Evolutionary conservation across 2,888 invertebrate genomes (phyloP), one percentile per base, ranked within the genome.

Genomic region (Acrocyrtus sp.): DNA sequence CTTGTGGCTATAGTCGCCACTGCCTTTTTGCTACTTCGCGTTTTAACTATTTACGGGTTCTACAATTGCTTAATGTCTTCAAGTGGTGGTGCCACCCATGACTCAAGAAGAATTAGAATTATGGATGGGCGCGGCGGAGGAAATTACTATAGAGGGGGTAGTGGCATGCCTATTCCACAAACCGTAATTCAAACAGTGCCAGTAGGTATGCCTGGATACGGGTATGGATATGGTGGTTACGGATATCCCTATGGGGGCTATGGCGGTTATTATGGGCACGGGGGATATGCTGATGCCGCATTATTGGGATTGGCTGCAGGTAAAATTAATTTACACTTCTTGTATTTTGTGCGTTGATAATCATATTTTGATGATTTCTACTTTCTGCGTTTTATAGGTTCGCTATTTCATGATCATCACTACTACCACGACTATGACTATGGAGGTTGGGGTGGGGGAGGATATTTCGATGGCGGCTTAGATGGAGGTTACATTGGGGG

Each of bases 281-380:
- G 51, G 2, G 57, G 45, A 19, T 39, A 8, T 12, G 34, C 48
- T 1, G 66, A 66, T 24, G 57, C 66, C 0, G 50, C 50, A 0
- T 17, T 57, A 0, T 39, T 66, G 12, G 66, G 66, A 3, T 50
- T 66, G 3, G 66, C 57, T 17, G 57, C 50, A 0, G 66, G 66
- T 0, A 24, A 39, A 5, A 22, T 54, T 45, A 19, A n/a, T n/a
- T n/a, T n/a, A n/a, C n/a, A n/a, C n/a, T n/a, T n/a, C n/a, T n/a
- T n/a, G n/a, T n/a, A n/a, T n/a, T n/a, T n/a, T n/a, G n/a, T n/a
- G n/a, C n/a, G n/a, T n/a, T n/a, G n/a, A n/a, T n/a, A n/a, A n/a
- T n/a, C n/a, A n/a, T n/a, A n/a, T n/a, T n/a, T n/a, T n/a, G n/a
- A n/a, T n/a, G n/a, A n/a, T n/a, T n/a, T n/a, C n/a, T n/a, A 22